Percentiles rank a stretch among this genome's conserved stretches.
phyloP scores from a whole-genome alignment of 2,113 vertebrate species.

The Monopterus albus region DNA sequence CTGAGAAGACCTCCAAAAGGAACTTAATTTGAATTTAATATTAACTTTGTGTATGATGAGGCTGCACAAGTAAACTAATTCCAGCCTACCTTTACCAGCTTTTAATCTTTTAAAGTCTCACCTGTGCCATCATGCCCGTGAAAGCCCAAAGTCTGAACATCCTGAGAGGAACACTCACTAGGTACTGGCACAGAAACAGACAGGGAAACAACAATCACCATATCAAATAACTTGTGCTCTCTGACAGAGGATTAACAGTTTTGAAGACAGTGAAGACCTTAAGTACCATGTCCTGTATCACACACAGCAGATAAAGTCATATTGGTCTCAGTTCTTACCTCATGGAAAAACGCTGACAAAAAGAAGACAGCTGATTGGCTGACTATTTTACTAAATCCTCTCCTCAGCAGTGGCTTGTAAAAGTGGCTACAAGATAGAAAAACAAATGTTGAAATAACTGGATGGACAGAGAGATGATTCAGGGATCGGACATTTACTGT shows the following conservation, averaged over 20 bases:
- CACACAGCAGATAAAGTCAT: no score
- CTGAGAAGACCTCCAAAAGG: background rate
- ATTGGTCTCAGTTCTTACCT: conserved; percentile 79
- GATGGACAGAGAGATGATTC: background rate
- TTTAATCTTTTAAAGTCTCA: conserved; percentile 60
- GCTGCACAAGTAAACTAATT: no score
- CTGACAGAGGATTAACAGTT: no score
- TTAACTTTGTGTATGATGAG: no score
- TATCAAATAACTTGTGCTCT: background rate
- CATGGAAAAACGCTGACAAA: conserved; percentile 91
- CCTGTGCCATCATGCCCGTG: conserved; percentile 94
- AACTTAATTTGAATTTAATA: no score
- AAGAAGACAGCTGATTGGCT: conserved; percentile 89
- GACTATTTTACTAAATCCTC: conserved; percentile 82
- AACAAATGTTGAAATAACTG: no score
- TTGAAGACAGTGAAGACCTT: no score
- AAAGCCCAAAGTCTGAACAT: conserved; percentile 97
- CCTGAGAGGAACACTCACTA: conserved; percentile 92
- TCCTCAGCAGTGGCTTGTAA: conserved; percentile 89
- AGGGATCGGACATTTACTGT: no score
- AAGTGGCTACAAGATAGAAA: conserved; percentile 84
- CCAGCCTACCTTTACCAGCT: background rate
- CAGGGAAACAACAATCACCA: background rate
- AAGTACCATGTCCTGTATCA: no score
- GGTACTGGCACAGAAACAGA: conserved; percentile 80